Percentiles rank a stretch among this genome's conserved stretches.
These are phyloP conservation scores for Clusia tigrina DNA, from an alignment of 2,888 invertebrate species.

Conservation along the genomic window DNA sequence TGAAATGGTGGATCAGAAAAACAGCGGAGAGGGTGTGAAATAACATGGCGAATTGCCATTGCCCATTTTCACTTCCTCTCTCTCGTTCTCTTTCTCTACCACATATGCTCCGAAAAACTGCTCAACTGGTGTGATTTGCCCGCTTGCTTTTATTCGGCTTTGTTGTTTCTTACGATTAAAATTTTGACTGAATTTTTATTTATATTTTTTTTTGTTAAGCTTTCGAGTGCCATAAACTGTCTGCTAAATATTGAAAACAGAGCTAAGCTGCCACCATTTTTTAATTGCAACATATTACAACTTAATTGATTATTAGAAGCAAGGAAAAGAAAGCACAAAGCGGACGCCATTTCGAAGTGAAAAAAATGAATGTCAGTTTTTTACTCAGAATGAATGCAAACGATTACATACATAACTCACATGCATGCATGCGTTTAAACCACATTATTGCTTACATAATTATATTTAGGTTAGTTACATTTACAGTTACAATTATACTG, in stretches of 20 bases:
- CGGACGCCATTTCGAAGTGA: slow-evolving; percentile 2
- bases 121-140: slow-evolving; percentile 30
- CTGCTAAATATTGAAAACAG: too few species aligned
- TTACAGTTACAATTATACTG: background rate
- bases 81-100: background rate
- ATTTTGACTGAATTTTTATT: slow-evolving; percentile 2
- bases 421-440: background rate
- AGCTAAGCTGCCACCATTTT: slow-evolving; percentile 20
- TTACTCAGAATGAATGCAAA: background rate
- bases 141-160: slow-evolving; percentile 5
- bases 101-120: too few species aligned
- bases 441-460: background rate
- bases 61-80: background rate
- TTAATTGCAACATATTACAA: background rate
- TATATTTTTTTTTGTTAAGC: slow-evolving; percentile 17
- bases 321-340: slow-evolving; percentile 8
- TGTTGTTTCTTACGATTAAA: background rate
- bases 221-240: slow-evolving; percentile 36
- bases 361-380: too few species aligned
- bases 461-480: background rate
- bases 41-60: background rate
- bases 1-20: too few species aligned
- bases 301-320: slow-evolving; percentile 2
- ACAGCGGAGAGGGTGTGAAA: background rate
- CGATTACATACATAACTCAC: background rate